Conservation (phyloP, 2,888 invertebrate genomes). For the Oegoconia quadripuncta region DNA sequence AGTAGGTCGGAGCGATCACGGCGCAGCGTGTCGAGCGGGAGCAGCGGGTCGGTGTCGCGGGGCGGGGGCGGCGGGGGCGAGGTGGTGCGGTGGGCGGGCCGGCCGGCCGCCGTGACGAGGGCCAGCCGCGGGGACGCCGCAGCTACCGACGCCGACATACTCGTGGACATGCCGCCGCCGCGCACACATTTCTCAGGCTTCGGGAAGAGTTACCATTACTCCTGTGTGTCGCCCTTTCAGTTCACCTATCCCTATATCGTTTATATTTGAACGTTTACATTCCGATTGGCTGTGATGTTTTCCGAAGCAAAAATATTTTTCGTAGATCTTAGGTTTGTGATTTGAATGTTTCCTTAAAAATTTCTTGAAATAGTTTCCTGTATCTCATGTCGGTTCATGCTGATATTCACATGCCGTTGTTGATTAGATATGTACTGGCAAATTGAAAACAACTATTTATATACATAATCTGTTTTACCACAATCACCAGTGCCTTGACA, state of each 20-base stretch:
- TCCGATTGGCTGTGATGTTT: conserved; percentile 6
- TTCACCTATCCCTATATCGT: conserved; percentile 73
- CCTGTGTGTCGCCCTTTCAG: conserved; percentile 75
- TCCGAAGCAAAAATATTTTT: no score
- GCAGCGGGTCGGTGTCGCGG: conserved; percentile 31
- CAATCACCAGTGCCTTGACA: background rate
- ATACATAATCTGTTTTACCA: no score
- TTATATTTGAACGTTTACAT: conserved; percentile 50
- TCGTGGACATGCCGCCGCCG: conserved; percentile 68
- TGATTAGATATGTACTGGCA: background rate
- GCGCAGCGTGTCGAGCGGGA: conserved; percentile 41
- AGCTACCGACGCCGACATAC: conserved; percentile 70
- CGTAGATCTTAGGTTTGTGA: no score
- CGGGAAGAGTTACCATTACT: conserved; percentile 76
- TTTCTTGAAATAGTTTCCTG: no score
- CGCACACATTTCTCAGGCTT: conserved; percentile 73
- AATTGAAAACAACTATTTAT: background rate
- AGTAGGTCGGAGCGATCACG: conserved; percentile 43
- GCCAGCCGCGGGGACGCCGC: conserved; percentile 72
- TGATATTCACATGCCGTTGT: no score
- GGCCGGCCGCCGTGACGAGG: conserved; percentile 75
- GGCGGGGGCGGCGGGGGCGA: conserved; percentile 46
- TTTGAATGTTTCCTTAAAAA: no score
- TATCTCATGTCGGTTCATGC: no score
- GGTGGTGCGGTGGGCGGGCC: conserved; percentile 33